Percentiles rank a stretch among this genome's conserved stretches.
Conservation (phyloP, 2,113 vertebrate species). For the Lynx canadensis region DNA sequence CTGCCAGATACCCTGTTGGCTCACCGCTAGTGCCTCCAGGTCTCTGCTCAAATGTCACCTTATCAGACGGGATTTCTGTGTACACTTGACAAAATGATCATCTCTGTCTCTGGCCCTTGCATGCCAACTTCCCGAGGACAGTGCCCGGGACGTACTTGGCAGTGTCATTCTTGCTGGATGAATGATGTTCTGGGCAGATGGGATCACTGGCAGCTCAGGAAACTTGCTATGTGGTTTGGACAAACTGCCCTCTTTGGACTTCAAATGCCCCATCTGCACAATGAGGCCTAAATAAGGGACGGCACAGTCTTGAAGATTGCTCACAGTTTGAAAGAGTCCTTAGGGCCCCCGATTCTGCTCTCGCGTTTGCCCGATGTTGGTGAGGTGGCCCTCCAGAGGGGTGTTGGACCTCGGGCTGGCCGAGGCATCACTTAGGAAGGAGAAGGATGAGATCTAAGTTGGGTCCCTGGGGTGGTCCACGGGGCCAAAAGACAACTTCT, state of each 20-base stretch:
- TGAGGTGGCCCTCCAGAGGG: neutral
- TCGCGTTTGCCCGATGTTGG: rapidly evolving
- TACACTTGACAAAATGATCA: neutral
- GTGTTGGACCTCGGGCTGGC: neutral
- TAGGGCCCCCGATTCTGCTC: neutral
- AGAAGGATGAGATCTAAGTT: neutral
- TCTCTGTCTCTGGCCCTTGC: too few relatives aligned
- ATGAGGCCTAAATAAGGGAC: neutral
- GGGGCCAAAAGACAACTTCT: neutral
- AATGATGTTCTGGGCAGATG: neutral
- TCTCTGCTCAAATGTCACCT: neutral
- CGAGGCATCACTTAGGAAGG: neutral
- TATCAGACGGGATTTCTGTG: neutral
- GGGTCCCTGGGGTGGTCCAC: neutral
- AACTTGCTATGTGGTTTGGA: neutral
- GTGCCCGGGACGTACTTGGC: rapidly evolving
- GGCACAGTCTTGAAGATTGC: neutral
- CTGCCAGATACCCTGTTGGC: neutral
- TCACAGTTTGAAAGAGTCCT: neutral
- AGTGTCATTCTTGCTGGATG: neutral
- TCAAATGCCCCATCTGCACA: too few relatives aligned
- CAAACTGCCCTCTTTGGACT: neutral
- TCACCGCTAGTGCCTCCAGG: neutral
- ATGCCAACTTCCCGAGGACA: rapidly evolving
- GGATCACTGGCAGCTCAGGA: neutral